Base-by-base conservation (phyloP, 2,113 vertebrate species). In the Erpornis zantholeuca region DNA sequence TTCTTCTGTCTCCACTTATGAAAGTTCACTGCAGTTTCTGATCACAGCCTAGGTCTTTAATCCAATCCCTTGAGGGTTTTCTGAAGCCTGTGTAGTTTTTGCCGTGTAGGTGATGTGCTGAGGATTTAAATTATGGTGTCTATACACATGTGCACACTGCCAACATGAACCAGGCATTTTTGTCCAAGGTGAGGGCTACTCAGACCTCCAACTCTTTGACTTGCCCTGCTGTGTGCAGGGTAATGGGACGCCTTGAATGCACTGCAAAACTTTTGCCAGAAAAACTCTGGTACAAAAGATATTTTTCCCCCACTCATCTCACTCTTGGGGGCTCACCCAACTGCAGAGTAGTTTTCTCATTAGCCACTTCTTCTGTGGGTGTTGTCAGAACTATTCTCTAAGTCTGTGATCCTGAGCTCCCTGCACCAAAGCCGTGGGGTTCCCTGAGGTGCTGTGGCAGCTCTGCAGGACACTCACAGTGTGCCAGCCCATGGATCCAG, bases 141-240 rank as follows among this genome's bases (percentile, higher is more conserved):
- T 15, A 2, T 3, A 3, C 7, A 22, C 10, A 28, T 0, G 1
- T 5, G 3, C 44, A 9, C 0, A 0, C 10, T 23, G 6, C 22
- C 28, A 52, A 11, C 19, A 24, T 0, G 0, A 83, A 6, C 11
- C 28, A 44, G 40, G 9, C 10, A 33, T 33, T 88, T 79, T 64
- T 15, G n/a, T 38, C 27, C 35, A 31, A 50, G 10, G 7, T 9
- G 16, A 36, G 2, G 13, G 12, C 14, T 65, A 8, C 33, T 38
- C 27, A 24, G 18, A 8, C 7, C 33, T 3, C 2, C 19, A 25
- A 7, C 7, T 2, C 27, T 72, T 54, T 47, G 25, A 15, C 17
- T 45, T 57, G 9, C 7, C 33, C 7, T 36, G 10, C 1, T n/a
- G 4, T 0, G 0, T 11, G 9, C 15, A 49, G 71, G 6, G 4